Evolutionary conservation across 2,797 vertebrate genomes (phyloP).

Genomic region (Rhabdophis nuchalis): DNA sequence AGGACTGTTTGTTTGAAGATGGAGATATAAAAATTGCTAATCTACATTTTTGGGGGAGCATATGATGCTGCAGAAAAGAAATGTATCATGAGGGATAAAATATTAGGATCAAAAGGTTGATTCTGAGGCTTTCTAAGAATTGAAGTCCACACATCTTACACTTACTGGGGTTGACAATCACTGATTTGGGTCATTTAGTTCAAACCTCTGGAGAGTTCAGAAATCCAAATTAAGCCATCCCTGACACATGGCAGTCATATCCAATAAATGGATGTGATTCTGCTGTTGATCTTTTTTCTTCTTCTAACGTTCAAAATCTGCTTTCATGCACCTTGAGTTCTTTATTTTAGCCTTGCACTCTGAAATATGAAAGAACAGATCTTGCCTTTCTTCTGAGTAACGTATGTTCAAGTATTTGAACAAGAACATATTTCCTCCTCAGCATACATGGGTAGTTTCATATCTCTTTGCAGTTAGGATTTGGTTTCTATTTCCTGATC

Average conservation of each 20-base stretch:
- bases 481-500: background rate
- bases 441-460: background rate
- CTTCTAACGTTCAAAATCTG: background rate
- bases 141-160: background rate
- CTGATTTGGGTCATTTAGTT: background rate
- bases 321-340: background rate
- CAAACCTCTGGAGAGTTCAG: background rate
- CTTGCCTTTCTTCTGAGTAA: background rate
- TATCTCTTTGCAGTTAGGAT: background rate
- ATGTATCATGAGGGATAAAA: conserved; percentile 27
- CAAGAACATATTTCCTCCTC: background rate
- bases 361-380: background rate
- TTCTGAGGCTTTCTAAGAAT: background rate
- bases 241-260: background rate
- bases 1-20: conserved; percentile 3
- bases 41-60: conserved; percentile 14
- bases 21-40: conserved; percentile 4
- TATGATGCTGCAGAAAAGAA: conserved; percentile 16
- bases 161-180: background rate
- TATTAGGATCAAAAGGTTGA: background rate
- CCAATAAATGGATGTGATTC: background rate
- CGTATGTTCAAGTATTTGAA: background rate
- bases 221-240: background rate
- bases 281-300: background rate
- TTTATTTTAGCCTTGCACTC: background rate